Evolutionary conservation across 2,113 vertebrate genomes (phyloP), one percentile per base, ranked within the genome.

Genomic region (Daubentonia madagascariensis): DNA sequence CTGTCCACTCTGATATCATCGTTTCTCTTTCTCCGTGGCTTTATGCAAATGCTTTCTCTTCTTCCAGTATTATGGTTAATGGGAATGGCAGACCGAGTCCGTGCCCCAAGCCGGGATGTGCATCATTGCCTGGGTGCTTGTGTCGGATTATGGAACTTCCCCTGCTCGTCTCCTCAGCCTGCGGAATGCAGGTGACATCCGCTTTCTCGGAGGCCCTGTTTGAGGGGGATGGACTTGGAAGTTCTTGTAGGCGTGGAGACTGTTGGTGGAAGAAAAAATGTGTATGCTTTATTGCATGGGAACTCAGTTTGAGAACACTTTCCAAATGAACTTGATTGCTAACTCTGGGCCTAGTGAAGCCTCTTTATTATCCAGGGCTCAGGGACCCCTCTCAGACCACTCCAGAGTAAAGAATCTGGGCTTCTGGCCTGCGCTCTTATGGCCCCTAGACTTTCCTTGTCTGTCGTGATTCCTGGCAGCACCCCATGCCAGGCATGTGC

Each of bases 271-370:
- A 73, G 23, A n/a, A 25, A 20, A 22, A 12, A 20, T 65, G 40
- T 1, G 2, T 20, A 22, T 0, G 4, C 9, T 37, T 75, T 20
- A 18, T 18, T 8, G 1, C 7, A 2, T n/a, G 48, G 32, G 30
- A 28, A 43, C 32, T 40, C 45, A 50, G 17, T 43, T n/a, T 17
- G 35, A 70, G 50, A 76, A 57, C 20, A 40, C 54, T 57, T 73
- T 25, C 9, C 16, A 9, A 32, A 35, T 54, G 54, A 32, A 20
- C 8, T 8, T 57, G 30, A 7, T 14, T 48, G 65, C 37, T 48
- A 67, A 3, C 73, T 50, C 40, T 86, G 45, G 40, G 20, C 25
- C 32, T 17, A 35, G 32, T 6, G 32, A 8, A 3, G 45, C 7
- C 10, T 11, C 45, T 10, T 72, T 4, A 1, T n/a, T 12, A 54